phyloP scores from a whole-genome alignment of 2,888 invertebrate genomes.

The Dynastes maya region DNA sequence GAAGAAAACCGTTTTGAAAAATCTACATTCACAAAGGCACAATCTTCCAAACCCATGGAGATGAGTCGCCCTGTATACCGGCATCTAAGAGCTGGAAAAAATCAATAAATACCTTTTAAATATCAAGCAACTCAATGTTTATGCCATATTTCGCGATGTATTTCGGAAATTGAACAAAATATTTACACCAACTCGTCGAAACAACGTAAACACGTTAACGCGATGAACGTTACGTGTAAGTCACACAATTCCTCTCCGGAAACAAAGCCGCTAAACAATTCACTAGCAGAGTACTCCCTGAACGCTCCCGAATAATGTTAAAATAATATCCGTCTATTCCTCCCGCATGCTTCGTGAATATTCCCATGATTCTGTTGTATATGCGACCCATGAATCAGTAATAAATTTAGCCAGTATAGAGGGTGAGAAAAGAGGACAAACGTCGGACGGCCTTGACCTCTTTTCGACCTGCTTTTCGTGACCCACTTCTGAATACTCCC shows the following conservation, averaged over 20 bases:
- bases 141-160: too few relatives aligned
- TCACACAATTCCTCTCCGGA: neutral
- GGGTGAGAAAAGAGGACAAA: neutral
- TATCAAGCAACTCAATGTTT: too few relatives aligned
- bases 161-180: too few relatives aligned
- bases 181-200: too few relatives aligned
- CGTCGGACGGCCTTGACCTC: slow-evolving; percentile 43
- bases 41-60: too few relatives aligned
- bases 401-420: neutral
- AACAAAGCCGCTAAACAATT: neutral
- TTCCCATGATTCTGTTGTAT: slow-evolving; percentile 5
- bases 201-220: too few relatives aligned
- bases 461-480: slow-evolving; percentile 31
- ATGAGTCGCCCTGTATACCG: too few relatives aligned
- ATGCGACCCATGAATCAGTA: slow-evolving; percentile 22
- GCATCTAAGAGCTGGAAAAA: too few relatives aligned
- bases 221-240: too few relatives aligned
- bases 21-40: too few relatives aligned
- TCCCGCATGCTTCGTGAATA: neutral
- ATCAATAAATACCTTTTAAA: too few relatives aligned
- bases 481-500: slow-evolving; percentile 25
- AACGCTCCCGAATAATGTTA: neutral
- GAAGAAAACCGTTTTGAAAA: too few relatives aligned
- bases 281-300: neutral
- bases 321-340: slow-evolving; percentile 20